Conservation (phyloP, 2,113 vertebrate species). For the Gymnobelideus leadbeateri region DNA sequence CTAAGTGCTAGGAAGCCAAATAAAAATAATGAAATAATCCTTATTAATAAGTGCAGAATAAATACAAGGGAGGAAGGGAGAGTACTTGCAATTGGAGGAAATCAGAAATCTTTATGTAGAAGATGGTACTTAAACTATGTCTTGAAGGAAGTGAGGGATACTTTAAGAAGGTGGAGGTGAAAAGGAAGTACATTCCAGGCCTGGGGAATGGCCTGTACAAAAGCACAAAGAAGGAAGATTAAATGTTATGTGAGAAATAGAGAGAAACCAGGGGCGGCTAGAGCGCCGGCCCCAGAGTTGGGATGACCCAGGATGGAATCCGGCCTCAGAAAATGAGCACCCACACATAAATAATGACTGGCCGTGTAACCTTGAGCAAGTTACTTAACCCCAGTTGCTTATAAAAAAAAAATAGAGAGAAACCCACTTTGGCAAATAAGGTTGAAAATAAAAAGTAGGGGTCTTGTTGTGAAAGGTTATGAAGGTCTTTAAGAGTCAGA, state of each 20-base stretch:
- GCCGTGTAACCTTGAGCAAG: no score
- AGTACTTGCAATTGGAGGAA: not conserved
- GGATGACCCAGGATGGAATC: no score
- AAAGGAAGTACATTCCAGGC: not conserved
- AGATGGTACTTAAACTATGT: not conserved
- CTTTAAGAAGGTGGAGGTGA: not conserved
- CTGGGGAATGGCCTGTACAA: not conserved
- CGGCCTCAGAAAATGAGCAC: no score
- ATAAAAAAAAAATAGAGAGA: not conserved
- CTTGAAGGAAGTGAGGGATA: not conserved
- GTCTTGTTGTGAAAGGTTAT: not conserved
- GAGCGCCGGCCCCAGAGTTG: no score
- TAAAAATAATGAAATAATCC: not conserved
- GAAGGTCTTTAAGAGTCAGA: not conserved
- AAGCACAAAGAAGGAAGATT: not conserved
- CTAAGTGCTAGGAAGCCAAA: not conserved
- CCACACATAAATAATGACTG: no score
- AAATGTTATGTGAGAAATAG: not conserved
- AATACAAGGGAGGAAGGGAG: not conserved
- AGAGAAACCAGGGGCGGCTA: no score
- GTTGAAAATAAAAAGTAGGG: not conserved
- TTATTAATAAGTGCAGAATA: not conserved
- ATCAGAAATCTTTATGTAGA: not conserved
- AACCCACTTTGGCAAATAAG: not conserved
- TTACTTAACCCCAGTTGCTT: no score